Evolutionary conservation across 2,888 invertebrate genomes (phyloP), one percentile per base, ranked within the genome.

Genomic region (Tenthredo notha): DNA sequence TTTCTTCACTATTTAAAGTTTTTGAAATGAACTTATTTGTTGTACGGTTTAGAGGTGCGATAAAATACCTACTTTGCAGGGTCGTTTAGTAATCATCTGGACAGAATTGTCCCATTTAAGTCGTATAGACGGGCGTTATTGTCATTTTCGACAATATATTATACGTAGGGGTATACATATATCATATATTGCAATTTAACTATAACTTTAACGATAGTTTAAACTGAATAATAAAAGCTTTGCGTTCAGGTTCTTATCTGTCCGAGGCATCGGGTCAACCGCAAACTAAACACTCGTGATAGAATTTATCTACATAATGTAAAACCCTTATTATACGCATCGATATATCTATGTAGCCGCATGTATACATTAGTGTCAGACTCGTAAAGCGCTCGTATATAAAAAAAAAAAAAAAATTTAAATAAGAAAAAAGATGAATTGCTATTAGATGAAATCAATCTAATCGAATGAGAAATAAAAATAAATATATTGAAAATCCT

Each of bases 261-360:
- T 50, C 9, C 12, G 77, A 77, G 50, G 77, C 77, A 77, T 77
- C 77, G 77, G 77, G 77, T 77, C 77, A 77, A 77, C 15, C 50
- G 50, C 77, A 29, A 77, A 77, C 77, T n/a, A 77, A 77, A 77
- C 54, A 77, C 54, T 50, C 29, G 77, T 54, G n/a, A 54, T 25
- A 9, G 29, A 54, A 77, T 77, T 77, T 77, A 77, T 77, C 21
- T 33, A 50, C 77, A 54, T 77, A 50, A 77, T 77, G 50, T 77
- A 33, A 50, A 15, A 50, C 33, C 10, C 29, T 18, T 77, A 33
- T 77, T 77, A 50, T 50, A 77, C 50, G 43, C 43, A 74, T 50
- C 18, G 47, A 50, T 77, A 50, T 77, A 15, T 50, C 25, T 77
- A 50, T 37, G 7, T 77, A 54, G 54, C 6, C 54, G 18, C 29